Evolutionary conservation across 2,797 vertebrate species (phyloP).

Genomic region (Chaetodon trifasciatus): DNA sequence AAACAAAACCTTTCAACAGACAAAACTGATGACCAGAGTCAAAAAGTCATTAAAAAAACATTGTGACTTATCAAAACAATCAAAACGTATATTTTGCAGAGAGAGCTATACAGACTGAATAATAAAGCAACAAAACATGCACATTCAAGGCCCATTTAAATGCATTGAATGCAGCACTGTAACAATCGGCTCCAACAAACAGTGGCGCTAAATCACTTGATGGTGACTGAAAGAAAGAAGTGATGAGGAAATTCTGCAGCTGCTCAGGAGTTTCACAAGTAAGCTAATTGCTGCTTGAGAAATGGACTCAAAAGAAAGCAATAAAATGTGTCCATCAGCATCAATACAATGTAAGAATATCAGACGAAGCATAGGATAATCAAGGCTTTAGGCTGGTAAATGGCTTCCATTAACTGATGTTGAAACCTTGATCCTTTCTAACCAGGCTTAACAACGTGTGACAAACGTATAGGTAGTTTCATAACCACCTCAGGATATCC

Average conservation of each 20-base stretch:
- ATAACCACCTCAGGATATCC: constrained; percentile 29
- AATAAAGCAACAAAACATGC: constrained; percentile 8
- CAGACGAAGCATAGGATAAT: neutral
- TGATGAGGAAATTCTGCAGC: constrained; percentile 32
- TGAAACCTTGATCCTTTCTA: constrained; percentile 20
- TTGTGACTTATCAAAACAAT: constrained; percentile 28
- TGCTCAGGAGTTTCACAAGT: constrained; percentile 35
- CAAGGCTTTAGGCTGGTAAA: neutral
- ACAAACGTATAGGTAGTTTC: constrained; percentile 38
- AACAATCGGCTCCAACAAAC: constrained; percentile 35
- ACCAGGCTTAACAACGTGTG: constrained; percentile 23
- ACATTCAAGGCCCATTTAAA: constrained; percentile 25
- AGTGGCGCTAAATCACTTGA: constrained; percentile 33
- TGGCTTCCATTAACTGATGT: neutral
- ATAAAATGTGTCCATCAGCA: constrained; percentile 7
- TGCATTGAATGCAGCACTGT: constrained; percentile 5
- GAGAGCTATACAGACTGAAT: neutral
- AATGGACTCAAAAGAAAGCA: neutral
- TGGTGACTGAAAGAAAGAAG: constrained; percentile 23
- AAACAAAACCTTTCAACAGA: constrained; percentile 33
- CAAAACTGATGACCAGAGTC: constrained; percentile 6
- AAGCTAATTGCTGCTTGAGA: constrained; percentile 24
- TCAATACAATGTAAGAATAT: neutral
- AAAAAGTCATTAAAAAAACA: constrained; percentile 5
- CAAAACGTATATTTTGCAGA: constrained; percentile 6